A percentile compares a stretch with the other conserved stretches of the same genome.
phyloP scores from a whole-genome alignment of 2,797 vertebrate genomes.

The Antennarius maculatus region DNA sequence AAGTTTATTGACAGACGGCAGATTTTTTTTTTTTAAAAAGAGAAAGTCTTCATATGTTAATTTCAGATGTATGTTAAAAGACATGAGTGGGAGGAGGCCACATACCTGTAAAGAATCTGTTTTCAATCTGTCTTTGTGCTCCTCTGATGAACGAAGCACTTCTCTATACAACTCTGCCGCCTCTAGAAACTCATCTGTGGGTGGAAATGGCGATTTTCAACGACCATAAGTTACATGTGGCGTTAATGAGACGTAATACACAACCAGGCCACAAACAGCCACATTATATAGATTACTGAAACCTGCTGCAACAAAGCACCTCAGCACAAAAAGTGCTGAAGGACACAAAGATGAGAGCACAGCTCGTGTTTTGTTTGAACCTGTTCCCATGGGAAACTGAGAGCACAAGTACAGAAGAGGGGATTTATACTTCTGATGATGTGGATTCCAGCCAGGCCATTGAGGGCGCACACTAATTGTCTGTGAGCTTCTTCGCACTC shows the following conservation, averaged over 20 bases:
- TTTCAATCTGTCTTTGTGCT: slow-evolving; percentile 96
- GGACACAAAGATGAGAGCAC: slow-evolving; percentile 42
- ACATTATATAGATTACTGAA: not conserved
- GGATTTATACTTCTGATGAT: slow-evolving; percentile 92
- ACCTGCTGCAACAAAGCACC: slow-evolving; percentile 39
- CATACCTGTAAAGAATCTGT: slow-evolving; percentile 96
- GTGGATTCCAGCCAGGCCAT: slow-evolving; percentile 96
- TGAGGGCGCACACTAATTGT: slow-evolving; percentile 96
- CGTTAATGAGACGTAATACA: slow-evolving; percentile 35
- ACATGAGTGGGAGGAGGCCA: slow-evolving; percentile 13
- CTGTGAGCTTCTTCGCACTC: slow-evolving; percentile 98
- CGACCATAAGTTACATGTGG: slow-evolving; percentile 15
- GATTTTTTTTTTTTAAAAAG: no score
- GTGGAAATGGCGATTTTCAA: slow-evolving; percentile 14
- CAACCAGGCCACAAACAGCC: not conserved
- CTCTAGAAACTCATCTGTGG: slow-evolving; percentile 86
- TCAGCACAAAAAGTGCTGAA: not conserved
- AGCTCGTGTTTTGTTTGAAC: slow-evolving; percentile 44
- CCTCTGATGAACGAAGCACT: slow-evolving; percentile 96
- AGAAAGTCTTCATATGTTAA: slow-evolving; percentile 31
- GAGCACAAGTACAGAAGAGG: slow-evolving; percentile 8
- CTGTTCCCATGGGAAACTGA: slow-evolving; percentile 73
- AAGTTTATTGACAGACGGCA: not conserved
- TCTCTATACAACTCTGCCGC: slow-evolving; percentile 94
- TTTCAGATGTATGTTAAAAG: not conserved